Conservation (phyloP, 2,797 vertebrate species). For the Cossypha niveicapilla region DNA sequence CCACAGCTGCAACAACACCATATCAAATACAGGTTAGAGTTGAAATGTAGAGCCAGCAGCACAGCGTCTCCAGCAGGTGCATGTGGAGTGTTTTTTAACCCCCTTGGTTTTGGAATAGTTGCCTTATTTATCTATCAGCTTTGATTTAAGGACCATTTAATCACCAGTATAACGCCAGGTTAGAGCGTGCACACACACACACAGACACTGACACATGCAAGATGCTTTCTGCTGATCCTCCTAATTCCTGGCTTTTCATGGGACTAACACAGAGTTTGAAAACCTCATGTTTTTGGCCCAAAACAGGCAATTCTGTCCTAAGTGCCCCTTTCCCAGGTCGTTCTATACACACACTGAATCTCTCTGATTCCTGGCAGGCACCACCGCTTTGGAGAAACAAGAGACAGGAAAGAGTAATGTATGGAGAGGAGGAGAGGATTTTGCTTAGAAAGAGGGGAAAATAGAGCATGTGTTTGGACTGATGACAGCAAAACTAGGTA, state of each 20-base stretch:
- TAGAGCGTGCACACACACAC: not conserved
- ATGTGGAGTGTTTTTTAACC: constrained; percentile 57
- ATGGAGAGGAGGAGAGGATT: not conserved
- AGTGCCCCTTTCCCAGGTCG: not conserved
- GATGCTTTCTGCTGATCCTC: not conserved
- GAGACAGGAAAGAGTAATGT: constrained; percentile 13
- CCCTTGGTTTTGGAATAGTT: constrained; percentile 49
- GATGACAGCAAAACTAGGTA: constrained; percentile 62
- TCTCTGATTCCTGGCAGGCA: not conserved
- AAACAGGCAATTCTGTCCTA: not conserved
- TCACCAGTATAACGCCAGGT: not conserved
- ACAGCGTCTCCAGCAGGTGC: constrained; percentile 94
- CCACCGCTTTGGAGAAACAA: not conserved
- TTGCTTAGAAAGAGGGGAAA: constrained; percentile 42
- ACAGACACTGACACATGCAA: not conserved
- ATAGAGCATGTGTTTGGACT: constrained; percentile 37
- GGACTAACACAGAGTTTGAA: not conserved
- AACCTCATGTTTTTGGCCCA: not conserved
- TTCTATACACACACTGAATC: not conserved
- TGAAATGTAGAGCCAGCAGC: constrained; percentile 83
- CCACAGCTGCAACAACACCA: constrained; percentile 98
- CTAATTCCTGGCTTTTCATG: not conserved
- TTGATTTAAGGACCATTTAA: constrained; percentile 49
- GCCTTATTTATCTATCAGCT: constrained; percentile 29
- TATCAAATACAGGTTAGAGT: constrained; percentile 95